Evolutionary conservation across 2,888 invertebrate species (phyloP).

Genomic region (Mythimna albipuncta): DNA sequence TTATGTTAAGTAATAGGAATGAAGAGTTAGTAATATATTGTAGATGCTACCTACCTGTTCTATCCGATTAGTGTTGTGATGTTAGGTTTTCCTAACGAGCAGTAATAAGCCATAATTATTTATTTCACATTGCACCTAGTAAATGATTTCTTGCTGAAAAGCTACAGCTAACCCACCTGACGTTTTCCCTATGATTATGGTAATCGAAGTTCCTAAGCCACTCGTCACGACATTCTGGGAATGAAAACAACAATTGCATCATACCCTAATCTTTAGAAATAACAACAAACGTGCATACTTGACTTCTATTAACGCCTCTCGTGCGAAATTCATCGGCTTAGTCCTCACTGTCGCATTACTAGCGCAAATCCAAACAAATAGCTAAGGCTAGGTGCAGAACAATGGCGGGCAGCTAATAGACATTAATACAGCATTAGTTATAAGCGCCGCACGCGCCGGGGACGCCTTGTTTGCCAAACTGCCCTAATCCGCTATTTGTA

Average conservation of each 20-base stretch:
- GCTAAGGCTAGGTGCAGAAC: conserved; percentile 78
- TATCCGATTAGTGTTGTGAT: too few species aligned
- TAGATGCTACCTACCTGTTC: too few species aligned
- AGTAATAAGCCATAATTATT: too few species aligned
- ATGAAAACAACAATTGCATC: conserved; percentile 5
- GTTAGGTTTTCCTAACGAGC: too few species aligned
- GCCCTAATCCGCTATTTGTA: conserved; percentile 91
- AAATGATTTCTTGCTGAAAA: not conserved
- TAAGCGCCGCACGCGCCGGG: conserved; percentile 85
- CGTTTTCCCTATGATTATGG: not conserved
- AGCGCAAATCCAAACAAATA: conserved; percentile 85
- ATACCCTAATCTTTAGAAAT: conserved; percentile 43
- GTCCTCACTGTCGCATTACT: conserved; percentile 81
- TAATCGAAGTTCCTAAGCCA: not conserved
- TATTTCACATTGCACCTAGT: not conserved
- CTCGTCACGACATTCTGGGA: not conserved
- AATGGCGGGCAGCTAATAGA: conserved; percentile 85
- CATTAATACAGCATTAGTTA: conserved; percentile 89
- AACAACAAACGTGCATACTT: conserved; percentile 57
- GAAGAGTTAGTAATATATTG: too few species aligned
- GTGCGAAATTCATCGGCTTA: conserved; percentile 82
- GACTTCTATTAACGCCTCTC: conserved; percentile 72
- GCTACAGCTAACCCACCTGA: not conserved
- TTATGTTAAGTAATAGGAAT: too few species aligned
- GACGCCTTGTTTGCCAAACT: conserved; percentile 91